A percentile compares a stretch with the other conserved stretches of the same genome.
phyloP scores from a whole-genome alignment of 2,113 vertebrate genomes.

The Oenanthe oenanthe region DNA sequence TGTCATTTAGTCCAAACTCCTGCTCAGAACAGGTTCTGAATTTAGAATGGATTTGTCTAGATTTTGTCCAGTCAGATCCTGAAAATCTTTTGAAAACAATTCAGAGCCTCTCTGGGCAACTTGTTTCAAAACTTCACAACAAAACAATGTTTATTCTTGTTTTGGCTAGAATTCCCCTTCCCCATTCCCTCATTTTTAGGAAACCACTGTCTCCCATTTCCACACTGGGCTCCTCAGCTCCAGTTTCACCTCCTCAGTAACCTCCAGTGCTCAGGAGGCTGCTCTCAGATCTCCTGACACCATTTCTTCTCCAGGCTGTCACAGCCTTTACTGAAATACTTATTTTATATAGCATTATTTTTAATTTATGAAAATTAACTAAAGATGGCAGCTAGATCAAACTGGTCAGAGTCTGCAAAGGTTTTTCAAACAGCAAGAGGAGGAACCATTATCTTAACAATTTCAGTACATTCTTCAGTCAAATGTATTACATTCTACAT shows the following conservation, averaged over 20 bases:
- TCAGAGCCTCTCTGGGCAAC: not conserved
- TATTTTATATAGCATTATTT: not conserved
- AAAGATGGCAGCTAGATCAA: not conserved
- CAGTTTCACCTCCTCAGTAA: not conserved
- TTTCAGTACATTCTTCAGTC: not conserved
- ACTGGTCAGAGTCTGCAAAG: not conserved
- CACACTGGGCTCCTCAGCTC: not conserved
- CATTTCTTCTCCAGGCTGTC: not conserved
- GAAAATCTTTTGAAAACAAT: not conserved
- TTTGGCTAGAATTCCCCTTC: not conserved
- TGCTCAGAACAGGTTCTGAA: not conserved
- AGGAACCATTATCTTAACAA: not conserved
- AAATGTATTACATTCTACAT: not conserved
- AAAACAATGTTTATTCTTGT: not conserved
- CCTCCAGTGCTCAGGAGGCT: not conserved
- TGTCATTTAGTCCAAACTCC: not conserved
- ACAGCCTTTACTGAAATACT: not conserved
- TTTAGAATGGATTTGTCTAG: not conserved
- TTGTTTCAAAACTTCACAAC: not conserved
- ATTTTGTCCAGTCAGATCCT: not conserved
- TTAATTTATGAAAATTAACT: not conserved
- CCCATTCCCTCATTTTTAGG: not conserved
- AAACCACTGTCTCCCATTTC: not conserved
- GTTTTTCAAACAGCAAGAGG: not conserved
- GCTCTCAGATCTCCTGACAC: not conserved